phyloP scores from a whole-genome alignment of 1,140 invertebrate species.

The Neodiprion lecontei region DNA sequence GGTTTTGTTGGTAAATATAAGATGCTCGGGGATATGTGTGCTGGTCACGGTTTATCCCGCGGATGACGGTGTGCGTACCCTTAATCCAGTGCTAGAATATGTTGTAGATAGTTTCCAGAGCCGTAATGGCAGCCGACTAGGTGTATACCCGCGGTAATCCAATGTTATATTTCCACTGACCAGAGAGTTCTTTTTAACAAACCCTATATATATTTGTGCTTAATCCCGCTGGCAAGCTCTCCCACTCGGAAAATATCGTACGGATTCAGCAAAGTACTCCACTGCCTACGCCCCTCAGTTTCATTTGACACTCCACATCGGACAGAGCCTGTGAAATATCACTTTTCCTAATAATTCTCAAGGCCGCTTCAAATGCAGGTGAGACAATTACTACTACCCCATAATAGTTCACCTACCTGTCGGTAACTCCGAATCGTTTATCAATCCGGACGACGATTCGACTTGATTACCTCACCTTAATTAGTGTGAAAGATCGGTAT shows the following conservation, averaged over 20 bases:
- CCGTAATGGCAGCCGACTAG: too few species aligned
- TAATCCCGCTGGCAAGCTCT: conserved; percentile 36
- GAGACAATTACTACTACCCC: background rate
- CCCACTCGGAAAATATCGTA: conserved; percentile 23
- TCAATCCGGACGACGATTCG: background rate
- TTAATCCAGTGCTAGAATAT: background rate
- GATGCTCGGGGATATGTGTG: too few species aligned
- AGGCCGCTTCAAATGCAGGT: background rate
- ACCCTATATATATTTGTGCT: conserved; percentile 33
- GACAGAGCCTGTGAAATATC: too few species aligned
- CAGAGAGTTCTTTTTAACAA: conserved; percentile 36
- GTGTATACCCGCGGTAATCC: background rate
- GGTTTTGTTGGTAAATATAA: background rate
- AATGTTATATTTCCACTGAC: conserved; percentile 19
- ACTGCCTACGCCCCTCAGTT: conserved; percentile 15
- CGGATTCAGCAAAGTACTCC: conserved; percentile 28
- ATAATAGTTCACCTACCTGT: too few species aligned
- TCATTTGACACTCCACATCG: background rate
- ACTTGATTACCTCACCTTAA: background rate
- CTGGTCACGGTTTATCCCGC: too few species aligned
- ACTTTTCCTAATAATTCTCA: background rate
- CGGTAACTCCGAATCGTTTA: background rate
- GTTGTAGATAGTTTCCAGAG: too few species aligned
- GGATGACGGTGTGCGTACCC: background rate
- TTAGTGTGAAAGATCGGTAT: too few species aligned